These are phyloP conservation scores for Drosophila nikananu DNA, from an alignment of 1,140 invertebrate species.

Conservation along the genomic window DNA sequence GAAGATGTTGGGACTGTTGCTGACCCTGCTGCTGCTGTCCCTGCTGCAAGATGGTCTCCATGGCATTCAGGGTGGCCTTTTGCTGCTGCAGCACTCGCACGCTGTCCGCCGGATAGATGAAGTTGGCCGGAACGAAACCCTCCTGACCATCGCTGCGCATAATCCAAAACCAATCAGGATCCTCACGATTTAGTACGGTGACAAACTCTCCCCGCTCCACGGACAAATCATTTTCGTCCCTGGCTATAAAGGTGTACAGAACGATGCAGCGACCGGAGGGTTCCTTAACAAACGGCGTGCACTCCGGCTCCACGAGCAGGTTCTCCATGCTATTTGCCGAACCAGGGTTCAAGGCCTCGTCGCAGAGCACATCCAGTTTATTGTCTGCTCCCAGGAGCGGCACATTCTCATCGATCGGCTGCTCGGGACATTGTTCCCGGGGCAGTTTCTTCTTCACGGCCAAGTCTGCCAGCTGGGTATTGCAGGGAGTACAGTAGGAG, in stretches of 20 bases:
- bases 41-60: slow-evolving; percentile 59
- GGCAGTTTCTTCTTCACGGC: slow-evolving; percentile 95
- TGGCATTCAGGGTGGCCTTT: slow-evolving; percentile 62
- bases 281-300: slow-evolving; percentile 94
- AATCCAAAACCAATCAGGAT: slow-evolving; percentile 98
- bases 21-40: slow-evolving; percentile 53
- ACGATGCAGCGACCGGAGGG: slow-evolving; percentile 96
- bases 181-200: slow-evolving; percentile 96
- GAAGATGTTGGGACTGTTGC: slow-evolving; percentile 48
- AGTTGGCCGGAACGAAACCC: slow-evolving; percentile 98
- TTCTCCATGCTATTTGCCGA: slow-evolving; percentile 86
- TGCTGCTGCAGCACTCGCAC: slow-evolving; percentile 89
- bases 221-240: slow-evolving; percentile 97
- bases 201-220: slow-evolving; percentile 97
- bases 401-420: slow-evolving; percentile 64
- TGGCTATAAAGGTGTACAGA: slow-evolving; percentile 95
- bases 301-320: slow-evolving; percentile 86
- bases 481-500: slow-evolving; percentile 95
- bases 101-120: slow-evolving; percentile 95
- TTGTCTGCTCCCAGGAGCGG: slow-evolving; percentile 85
- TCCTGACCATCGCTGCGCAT: slow-evolving; percentile 96
- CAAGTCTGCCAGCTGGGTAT: slow-evolving; percentile 91
- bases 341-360: slow-evolving; percentile 37
- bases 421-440: slow-evolving; percentile 86
- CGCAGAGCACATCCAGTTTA: slow-evolving; percentile 80